A percentile compares a stretch with the other conserved stretches of the same genome.
These are phyloP conservation scores for Ardeotis arabs DNA, from an alignment of 2,113 vertebrate species.

Conservation along the genomic window DNA sequence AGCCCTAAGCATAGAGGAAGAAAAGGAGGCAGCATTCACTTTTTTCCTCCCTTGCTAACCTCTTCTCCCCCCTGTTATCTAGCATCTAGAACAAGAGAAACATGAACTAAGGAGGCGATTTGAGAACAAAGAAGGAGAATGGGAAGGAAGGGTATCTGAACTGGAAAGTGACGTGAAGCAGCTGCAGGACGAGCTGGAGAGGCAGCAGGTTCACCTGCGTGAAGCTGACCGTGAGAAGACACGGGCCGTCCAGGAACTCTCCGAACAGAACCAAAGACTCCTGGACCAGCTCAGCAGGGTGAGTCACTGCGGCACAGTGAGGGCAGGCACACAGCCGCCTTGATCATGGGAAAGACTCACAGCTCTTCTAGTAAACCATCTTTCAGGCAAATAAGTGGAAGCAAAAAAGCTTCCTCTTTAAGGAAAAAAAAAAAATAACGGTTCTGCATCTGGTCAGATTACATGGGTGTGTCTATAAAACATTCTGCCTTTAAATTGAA, in stretches of 20 bases:
- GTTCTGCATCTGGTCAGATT: not conserved
- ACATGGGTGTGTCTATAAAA: not conserved
- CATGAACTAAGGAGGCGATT: conserved; percentile 90
- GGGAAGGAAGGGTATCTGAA: conserved; percentile 95
- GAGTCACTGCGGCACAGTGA: conserved; percentile 43
- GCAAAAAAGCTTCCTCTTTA: not conserved
- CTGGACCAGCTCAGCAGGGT: conserved; percentile 96
- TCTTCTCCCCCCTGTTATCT: not conserved
- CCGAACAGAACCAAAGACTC: conserved; percentile 97
- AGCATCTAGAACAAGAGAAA: conserved; percentile 98
- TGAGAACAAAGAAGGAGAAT: conserved; percentile 94
- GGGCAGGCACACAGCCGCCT: not conserved
- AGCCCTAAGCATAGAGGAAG: not conserved
- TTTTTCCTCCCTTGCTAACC: not conserved
- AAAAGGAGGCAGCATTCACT: not conserved
- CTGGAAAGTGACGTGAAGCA: conserved; percentile 95
- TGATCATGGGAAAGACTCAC: fast-evolving
- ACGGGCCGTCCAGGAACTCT: conserved; percentile 88
- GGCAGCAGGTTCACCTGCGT: conserved; percentile 89
- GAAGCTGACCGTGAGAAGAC: conserved; percentile 91
- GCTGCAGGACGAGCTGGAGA: conserved; percentile 92
- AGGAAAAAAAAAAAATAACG: not conserved
- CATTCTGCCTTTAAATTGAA: not conserved
- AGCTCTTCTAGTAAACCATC: not conserved
- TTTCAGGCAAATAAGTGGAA: not conserved